These are phyloP conservation scores for Lathamus discolor DNA, from an alignment of 2,113 vertebrate species.

Conservation along the genomic window DNA sequence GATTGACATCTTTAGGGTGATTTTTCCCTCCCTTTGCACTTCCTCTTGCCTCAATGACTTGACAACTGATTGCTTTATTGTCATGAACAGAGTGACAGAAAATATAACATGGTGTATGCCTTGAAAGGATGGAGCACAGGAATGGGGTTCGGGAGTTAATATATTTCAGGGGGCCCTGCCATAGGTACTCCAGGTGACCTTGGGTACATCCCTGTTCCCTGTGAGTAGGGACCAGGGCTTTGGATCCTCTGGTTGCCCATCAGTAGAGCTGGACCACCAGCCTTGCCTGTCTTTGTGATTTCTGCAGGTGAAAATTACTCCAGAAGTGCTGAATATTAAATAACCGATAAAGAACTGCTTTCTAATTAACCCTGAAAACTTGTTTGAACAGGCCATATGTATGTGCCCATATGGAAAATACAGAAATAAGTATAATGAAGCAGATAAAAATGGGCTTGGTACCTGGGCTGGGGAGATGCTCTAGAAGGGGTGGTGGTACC, in stretches of 20 bases:
- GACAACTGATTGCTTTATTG: conserved; percentile 24
- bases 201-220: neutral
- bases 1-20: conserved; percentile 10
- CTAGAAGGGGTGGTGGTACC: neutral
- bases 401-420: neutral
- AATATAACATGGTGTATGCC: neutral
- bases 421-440: neutral
- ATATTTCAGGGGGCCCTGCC: neutral
- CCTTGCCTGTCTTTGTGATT: neutral
- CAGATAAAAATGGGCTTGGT: neutral
- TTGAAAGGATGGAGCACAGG: neutral
- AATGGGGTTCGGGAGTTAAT: neutral
- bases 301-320: neutral
- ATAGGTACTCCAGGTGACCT: neutral
- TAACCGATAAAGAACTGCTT: neutral
- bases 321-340: neutral
- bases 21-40: neutral
- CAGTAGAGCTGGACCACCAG: neutral
- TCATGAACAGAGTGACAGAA: conserved; percentile 7
- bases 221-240: neutral
- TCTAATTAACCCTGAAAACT: neutral
- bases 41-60: conserved; percentile 46
- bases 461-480: neutral
- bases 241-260: neutral
- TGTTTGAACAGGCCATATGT: neutral